Evolutionary conservation across 2,797 vertebrate species (phyloP), one percentile per base, ranked within the genome.

Genomic region (Hypotaenidia philippensis): DNA sequence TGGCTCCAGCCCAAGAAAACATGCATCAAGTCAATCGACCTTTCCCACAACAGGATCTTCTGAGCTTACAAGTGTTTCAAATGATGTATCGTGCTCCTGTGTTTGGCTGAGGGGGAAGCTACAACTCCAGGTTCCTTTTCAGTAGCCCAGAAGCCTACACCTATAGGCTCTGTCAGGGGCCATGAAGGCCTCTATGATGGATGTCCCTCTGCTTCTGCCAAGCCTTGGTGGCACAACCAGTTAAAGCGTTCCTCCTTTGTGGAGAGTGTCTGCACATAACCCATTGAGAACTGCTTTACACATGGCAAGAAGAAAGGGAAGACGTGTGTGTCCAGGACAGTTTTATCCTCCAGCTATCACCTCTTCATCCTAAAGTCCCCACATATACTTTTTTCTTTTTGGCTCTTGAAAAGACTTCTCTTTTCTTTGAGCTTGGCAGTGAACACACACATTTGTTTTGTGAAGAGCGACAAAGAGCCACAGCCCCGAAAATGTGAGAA

Each of bases 191-290:
- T 21, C 45, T 10, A 47, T 22, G 45, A 47, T 47, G 21, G 36
- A 32, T 27, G 53, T 29, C 9, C 36, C 44, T 56, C 41, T 60
- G 66, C 63, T 40, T 23, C 34, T n/a, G n/a, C 50, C 79, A 71
- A 17, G 10, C 13, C 72, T n/a, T 7, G 2, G 41, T 10, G 23
- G n/a, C 64, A 89, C 23, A 83, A 49, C 23, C 6, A 68, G 41
- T 0, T 61, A 9, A 44, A 45, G 34, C 1, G 14, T 11, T 59
- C 8, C 21, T 44, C 41, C 38, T 12, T 44, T 3, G 0, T 1
- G 5, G 18, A 85, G 34, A 36, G 27, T 9, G 31, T 31, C 65
- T 25, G 21, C 13, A 9, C 0, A 5, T 9, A 75, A 71, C 4
- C 31, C 32, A 59, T 27, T 14, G 27, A 59, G 25, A 80, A 77